Percentiles rank a stretch among this genome's conserved stretches.
These are phyloP conservation scores for Corythoichthys haematopterus DNA, from an alignment of 2,113 vertebrate genomes.

Conservation along the genomic window DNA sequence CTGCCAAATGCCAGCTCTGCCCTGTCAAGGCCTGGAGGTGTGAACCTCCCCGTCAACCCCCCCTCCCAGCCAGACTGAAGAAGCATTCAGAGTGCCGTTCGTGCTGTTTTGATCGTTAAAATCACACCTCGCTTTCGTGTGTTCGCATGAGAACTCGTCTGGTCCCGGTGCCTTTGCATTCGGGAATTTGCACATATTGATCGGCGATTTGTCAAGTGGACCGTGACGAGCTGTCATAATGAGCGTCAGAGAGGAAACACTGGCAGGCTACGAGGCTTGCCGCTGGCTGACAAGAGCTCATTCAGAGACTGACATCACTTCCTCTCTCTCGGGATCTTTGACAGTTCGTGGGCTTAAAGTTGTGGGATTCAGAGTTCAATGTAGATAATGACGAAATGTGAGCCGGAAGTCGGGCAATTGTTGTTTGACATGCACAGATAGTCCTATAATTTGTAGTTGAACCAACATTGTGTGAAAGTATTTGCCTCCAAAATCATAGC, in stretches of 20 bases:
- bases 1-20: conserved; percentile 43
- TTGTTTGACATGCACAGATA: too few relatives aligned
- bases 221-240: conserved; percentile 36
- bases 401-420: not conserved
- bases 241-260: conserved; percentile 28
- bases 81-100: conserved; percentile 63
- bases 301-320: conserved; percentile 7
- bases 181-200: conserved; percentile 30
- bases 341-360: not conserved
- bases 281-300: conserved; percentile 12
- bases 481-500: too few relatives aligned
- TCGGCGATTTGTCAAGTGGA: conserved; percentile 27
- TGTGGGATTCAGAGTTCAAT: not conserved
- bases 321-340: not conserved
- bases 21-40: conserved; percentile 48
- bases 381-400: not conserved
- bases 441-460: too few relatives aligned
- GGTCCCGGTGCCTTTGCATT: conserved; percentile 1
- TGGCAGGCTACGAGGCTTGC: conserved; percentile 18
- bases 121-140: conserved; percentile 28
- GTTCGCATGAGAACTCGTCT: not conserved
- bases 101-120: conserved; percentile 53
- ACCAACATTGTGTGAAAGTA: too few relatives aligned
- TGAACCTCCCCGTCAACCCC: conserved; percentile 18
- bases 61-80: conserved; percentile 47